Evolutionary conservation across 2,888 invertebrate species (phyloP).

Genomic region (Eristalis pertinax): DNA sequence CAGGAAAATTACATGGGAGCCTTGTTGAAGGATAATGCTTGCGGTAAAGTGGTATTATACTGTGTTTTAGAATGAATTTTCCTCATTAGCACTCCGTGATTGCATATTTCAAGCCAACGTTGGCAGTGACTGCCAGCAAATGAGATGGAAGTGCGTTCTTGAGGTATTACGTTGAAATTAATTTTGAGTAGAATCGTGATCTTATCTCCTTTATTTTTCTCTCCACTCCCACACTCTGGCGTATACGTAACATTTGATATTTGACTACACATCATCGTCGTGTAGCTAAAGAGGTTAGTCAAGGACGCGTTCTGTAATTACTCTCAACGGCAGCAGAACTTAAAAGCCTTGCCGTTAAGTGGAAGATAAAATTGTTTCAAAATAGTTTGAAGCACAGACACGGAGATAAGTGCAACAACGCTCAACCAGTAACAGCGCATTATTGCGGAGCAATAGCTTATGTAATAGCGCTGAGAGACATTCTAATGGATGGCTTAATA

Average conservation of each 20-base stretch:
- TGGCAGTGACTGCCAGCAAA: not conserved
- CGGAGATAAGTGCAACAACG: not conserved
- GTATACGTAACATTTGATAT: slow-evolving; percentile 51
- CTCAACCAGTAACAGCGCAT: not conserved
- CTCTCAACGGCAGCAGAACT: not conserved
- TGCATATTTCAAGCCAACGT: slow-evolving; percentile 27
- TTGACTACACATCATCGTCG: not conserved
- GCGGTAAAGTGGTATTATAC: slow-evolving; percentile 37
- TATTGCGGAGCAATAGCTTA: slow-evolving; percentile 2
- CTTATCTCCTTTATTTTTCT: not conserved
- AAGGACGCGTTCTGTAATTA: slow-evolving; percentile 34
- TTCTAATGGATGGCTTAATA: slow-evolving; percentile 22
- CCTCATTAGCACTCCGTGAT: slow-evolving; percentile 55
- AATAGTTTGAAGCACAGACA: slow-evolving; percentile 10
- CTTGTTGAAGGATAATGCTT: slow-evolving; percentile 60
- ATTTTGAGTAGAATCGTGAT: slow-evolving; percentile 18
- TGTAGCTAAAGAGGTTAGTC: not conserved
- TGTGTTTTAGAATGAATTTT: slow-evolving; percentile 54
- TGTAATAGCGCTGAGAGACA: slow-evolving; percentile 1
- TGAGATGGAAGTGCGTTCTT: not conserved
- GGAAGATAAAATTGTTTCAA: slow-evolving; percentile 33
- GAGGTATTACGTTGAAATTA: slow-evolving; percentile 33
- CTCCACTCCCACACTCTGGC: slow-evolving; percentile 11
- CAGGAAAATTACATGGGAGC: slow-evolving; percentile 48
- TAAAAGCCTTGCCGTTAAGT: slow-evolving; percentile 18